Conservation (phyloP, 2,113 vertebrate species). For the Mystacornis crossleyi region DNA sequence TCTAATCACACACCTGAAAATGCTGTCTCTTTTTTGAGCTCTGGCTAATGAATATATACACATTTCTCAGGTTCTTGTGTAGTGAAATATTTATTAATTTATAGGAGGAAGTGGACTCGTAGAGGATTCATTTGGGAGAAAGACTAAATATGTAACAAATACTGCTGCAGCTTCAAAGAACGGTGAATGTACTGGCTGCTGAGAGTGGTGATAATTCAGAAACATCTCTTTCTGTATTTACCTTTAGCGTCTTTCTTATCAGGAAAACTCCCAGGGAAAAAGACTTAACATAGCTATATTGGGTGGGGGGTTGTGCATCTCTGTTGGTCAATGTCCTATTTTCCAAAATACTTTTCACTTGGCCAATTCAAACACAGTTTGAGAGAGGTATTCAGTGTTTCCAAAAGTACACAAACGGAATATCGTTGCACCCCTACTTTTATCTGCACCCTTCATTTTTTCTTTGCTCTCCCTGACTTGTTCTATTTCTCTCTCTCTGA, state of each 20-base stretch:
- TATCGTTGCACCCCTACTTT: neutral
- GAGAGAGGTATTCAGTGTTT: neutral
- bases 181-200: neutral
- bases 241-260: neutral
- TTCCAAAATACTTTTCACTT: neutral
- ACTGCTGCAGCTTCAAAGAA: neutral
- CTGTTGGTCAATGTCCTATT: neutral
- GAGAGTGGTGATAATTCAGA: neutral
- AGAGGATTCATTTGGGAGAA: neutral
- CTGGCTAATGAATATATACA: neutral
- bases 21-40: neutral
- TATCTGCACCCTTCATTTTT: neutral
- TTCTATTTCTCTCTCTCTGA: neutral
- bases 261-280: neutral
- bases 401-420: neutral
- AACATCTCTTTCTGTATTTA: neutral
- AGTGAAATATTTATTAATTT: neutral
- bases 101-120: neutral
- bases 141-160: neutral
- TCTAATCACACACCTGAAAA: neutral
- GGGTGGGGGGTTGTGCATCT: rapidly evolving
- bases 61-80: neutral
- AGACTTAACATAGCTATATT: neutral
- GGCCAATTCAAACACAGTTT: neutral
- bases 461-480: neutral